Evolutionary conservation across 2,888 invertebrate species (phyloP).

Genomic region (Prenolepis imparis): DNA sequence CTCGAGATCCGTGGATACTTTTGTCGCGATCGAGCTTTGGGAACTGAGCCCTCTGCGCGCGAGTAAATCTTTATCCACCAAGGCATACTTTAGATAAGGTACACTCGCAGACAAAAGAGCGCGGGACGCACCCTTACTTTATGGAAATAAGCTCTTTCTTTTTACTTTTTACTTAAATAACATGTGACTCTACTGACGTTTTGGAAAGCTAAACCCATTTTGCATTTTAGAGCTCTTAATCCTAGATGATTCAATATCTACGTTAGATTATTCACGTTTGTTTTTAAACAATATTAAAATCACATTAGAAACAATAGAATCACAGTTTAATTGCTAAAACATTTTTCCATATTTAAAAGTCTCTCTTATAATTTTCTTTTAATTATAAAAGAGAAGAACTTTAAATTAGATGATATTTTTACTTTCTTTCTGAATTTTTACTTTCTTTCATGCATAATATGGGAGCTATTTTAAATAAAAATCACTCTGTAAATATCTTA

Average conservation of each 20-base stretch:
- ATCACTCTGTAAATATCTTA: background rate
- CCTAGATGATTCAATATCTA: background rate
- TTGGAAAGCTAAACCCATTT: background rate
- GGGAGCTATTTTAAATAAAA: background rate
- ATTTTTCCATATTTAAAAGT: background rate
- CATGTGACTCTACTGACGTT: background rate
- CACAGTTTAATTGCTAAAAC: background rate
- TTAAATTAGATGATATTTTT: background rate
- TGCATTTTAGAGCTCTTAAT: background rate
- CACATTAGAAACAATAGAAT: background rate
- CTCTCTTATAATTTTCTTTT: background rate
- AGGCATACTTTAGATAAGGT: slow-evolving; percentile 53
- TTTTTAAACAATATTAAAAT: background rate
- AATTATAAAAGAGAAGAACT: background rate
- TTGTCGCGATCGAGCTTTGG: slow-evolving; percentile 39
- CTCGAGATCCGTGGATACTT: slow-evolving; percentile 18
- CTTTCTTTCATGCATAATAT: background rate
- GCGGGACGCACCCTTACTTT: slow-evolving; percentile 5
- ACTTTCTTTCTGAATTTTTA: too few species aligned
- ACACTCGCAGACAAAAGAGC: slow-evolving; percentile 41
- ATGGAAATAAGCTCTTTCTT: background rate
- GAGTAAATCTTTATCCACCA: slow-evolving; percentile 47
- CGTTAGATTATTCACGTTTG: background rate
- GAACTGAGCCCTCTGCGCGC: slow-evolving; percentile 44
- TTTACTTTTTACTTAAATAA: background rate